Base-by-base conservation (phyloP, 2,888 invertebrate genomes). In the Dioctria rufipes region DNA sequence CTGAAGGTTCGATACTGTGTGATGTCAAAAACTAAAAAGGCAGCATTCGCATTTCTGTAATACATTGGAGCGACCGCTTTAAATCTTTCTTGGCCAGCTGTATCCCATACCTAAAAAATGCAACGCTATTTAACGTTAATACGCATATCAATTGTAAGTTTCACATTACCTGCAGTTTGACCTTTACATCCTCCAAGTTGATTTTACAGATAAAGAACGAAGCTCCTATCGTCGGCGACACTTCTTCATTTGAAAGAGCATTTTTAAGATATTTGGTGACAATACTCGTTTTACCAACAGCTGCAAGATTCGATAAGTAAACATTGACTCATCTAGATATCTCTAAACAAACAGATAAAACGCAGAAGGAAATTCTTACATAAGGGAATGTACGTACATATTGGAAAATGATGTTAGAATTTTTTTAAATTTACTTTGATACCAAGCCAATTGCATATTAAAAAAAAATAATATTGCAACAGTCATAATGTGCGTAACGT, bases 51-150 rank as follows among this genome's bases (percentile, higher is more conserved):
- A 86, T 96, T 96, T 77, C 97, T 91, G 87, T 98, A 98, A 88
- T 97, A 98, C 96, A 97, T 96, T 5, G 98, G 97, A 0, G 96
- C 96, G 94, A 98, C 97, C 0, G 97, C 94, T 81, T 95, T 92
- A 88, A 96, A 98, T 4, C 88, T 86, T 84, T 89, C 89, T 84
- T 88, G 88, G 0, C 89, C 89, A 54, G 89, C 89, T n/a, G 88
- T 89, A 83, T 89, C 88, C 89, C 89, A 89, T 78, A 89, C 87
- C 89, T 89, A 82, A 2, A 86, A 84, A 66, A 75, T 63, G 37
- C 42, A 42, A 39, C 8, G 3, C 9, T 9, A 9, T 25, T 43
- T 54, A 79, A 0, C 3, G n/a, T 5, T 75, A 60, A 43, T 11
- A 43, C 25, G 43, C 8, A n/a, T n/a, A 49, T 66, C 40, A 43